Conservation (phyloP, 1,140 invertebrate genomes). For the Drosophila mojavensis region DNA sequence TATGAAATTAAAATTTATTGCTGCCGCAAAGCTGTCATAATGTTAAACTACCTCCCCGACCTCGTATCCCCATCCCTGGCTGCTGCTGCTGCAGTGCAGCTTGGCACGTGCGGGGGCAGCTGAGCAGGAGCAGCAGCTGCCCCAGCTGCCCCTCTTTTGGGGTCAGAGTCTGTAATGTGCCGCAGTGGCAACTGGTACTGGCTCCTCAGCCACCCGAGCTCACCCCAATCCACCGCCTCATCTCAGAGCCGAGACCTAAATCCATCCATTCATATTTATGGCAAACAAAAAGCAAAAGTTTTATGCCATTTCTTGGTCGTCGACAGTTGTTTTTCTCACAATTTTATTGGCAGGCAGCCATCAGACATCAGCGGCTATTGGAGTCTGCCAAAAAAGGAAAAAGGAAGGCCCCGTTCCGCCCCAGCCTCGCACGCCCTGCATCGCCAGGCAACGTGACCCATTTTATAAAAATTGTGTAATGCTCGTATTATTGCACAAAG, state of each 20-base stretch:
- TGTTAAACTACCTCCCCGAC: conserved; percentile 14
- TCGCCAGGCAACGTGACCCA: conserved; percentile 61
- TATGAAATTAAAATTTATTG: conserved; percentile 74
- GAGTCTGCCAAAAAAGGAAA: conserved; percentile 30
- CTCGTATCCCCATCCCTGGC: too few species aligned
- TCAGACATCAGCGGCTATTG: conserved; percentile 64
- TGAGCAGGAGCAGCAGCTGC: background rate
- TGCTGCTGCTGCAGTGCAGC: too few species aligned
- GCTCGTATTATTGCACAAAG: conserved; percentile 65
- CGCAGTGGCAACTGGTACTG: conserved; percentile 46
- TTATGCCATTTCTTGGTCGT: conserved; percentile 66
- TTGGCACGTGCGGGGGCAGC: conserved; percentile 13
- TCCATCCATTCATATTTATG: conserved; percentile 75
- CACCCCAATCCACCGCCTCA: background rate
- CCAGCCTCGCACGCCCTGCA: background rate
- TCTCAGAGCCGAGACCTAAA: conserved; percentile 37
- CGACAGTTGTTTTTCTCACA: conserved; percentile 74
- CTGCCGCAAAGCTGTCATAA: conserved; percentile 63
- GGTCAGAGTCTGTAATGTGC: conserved; percentile 23
- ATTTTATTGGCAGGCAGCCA: conserved; percentile 72
- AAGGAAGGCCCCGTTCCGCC: background rate
- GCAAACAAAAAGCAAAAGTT: conserved; percentile 75
- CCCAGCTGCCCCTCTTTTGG: conserved; percentile 18
- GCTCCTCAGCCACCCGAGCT: background rate
- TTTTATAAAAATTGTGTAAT: conserved; percentile 66